A percentile compares a stretch with the other conserved stretches of the same genome.
Conservation (phyloP, 2,797 vertebrate species). For the Melopsittacus undulatus region DNA sequence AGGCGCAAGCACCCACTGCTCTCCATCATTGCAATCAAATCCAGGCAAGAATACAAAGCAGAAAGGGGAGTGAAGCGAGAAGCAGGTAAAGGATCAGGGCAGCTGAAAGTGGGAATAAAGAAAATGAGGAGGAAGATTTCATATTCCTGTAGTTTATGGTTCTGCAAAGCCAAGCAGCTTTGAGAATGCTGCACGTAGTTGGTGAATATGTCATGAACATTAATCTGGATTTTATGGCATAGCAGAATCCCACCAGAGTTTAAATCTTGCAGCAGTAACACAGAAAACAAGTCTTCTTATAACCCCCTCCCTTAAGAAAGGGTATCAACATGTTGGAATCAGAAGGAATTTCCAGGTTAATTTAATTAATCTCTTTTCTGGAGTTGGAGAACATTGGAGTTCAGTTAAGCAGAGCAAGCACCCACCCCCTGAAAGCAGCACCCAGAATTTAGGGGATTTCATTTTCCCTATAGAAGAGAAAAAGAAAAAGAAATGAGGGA, state of each 20-base stretch:
- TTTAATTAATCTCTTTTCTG: neutral
- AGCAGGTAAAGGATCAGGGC: neutral
- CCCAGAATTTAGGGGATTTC: neutral
- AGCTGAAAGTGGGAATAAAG: neutral
- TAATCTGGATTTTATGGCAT: neutral
- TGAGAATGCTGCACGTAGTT: neutral
- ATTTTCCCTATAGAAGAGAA: neutral
- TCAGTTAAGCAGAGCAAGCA: neutral
- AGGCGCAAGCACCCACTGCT: neutral
- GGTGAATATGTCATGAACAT: neutral
- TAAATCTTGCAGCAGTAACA: slow-evolving; percentile 28
- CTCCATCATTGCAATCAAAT: neutral
- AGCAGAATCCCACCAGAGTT: neutral
- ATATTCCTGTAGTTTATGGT: neutral
- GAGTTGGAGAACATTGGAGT: neutral
- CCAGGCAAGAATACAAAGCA: neutral
- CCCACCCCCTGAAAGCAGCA: neutral
- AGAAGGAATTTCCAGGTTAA: neutral
- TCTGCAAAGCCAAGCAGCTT: neutral
- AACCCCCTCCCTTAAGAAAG: neutral
- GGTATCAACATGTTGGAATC: accelerated
- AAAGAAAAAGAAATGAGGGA: neutral
- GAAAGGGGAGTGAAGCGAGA: neutral
- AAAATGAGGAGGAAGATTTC: neutral
- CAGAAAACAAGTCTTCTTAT: neutral